Evolutionary conservation across 2,797 vertebrate species (phyloP), one percentile per base, ranked within the genome.

Genomic region (Leptatherina wallacei): DNA sequence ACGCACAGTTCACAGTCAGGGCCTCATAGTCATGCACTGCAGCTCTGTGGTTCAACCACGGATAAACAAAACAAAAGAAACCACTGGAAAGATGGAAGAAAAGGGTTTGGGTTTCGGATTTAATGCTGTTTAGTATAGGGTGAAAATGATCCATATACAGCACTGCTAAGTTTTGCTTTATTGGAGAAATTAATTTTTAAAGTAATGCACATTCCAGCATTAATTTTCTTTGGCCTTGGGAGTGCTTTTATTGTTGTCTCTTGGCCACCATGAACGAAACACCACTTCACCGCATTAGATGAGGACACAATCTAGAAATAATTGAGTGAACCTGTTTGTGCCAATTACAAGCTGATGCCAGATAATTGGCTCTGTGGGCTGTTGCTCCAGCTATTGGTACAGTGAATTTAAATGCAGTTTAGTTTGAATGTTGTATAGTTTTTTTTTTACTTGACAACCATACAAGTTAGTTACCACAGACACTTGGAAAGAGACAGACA

Each of bases 1-100:
- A 61, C 65, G 61, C 36, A 36, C 63, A 5, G 75, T 67, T 83
- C 60, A 78, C 54, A 58, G 69, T 62, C 68, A 2, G 65, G 55
- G 57, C 66, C 64, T 71, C 22, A 4, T 40, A 63, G 65, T 75
- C 72, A 38, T 18, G 54, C 42, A 27, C 71, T 30, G 29, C 49
- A 65, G 56, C 49, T 40, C 24, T 57, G 38, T 10, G 38, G 8
- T 63, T 73, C 59, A 69, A 4, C 27, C 69, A 38, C 0, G 0
- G 0, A 61, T 30, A 47, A n/a, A 49, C 11, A 35, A 27, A 22
- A 75, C 12, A 49, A 49, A 29, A 14, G 13, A 14, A 13, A 44
- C 4, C 14, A 18, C 58, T 66, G 55, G 44, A 62, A n/a, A 20
- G 18, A 10, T 60, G 12, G 20, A 62, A 81, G 63, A 18, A 58